Evolutionary conservation across 1,140 invertebrate species (phyloP).

Genomic region (Cyrtorhinus lividipennis): DNA sequence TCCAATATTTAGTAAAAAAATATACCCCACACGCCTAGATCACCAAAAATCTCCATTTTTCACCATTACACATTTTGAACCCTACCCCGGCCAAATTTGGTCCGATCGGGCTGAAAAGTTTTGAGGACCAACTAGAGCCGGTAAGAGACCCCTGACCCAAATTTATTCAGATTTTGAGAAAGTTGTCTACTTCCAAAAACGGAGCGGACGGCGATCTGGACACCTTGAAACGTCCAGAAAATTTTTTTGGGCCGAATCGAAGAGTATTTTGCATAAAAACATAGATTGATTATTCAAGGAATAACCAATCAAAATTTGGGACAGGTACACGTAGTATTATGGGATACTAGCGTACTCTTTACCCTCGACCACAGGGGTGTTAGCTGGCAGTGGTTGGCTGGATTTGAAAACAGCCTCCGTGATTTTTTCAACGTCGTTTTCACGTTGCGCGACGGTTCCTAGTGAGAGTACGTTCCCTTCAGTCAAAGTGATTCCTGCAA

Average conservation of each 20-base stretch:
- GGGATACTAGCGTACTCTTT: too few species aligned
- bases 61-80: too few species aligned
- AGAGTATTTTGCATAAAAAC: background rate
- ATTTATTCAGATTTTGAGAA: too few species aligned
- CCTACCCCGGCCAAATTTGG: too few species aligned
- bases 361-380: constrained; percentile 48
- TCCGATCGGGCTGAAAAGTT: too few species aligned
- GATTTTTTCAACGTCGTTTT: constrained; percentile 26
- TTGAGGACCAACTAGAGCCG: too few species aligned
- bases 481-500: background rate
- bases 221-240: background rate
- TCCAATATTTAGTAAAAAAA: too few species aligned
- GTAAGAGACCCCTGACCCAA: too few species aligned
- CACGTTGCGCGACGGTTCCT: background rate
- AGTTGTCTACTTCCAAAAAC: too few species aligned
- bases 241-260: background rate
- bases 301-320: background rate
- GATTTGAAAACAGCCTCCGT: constrained; percentile 45
- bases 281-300: background rate
- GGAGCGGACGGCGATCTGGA: too few species aligned
- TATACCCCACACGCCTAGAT: too few species aligned
- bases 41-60: too few species aligned
- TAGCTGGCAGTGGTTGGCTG: constrained; percentile 43
- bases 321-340: background rate
- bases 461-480: background rate